A percentile compares a stretch with the other conserved stretches of the same genome.
Evolutionary conservation across 37 sponge, comb jelly and placozoan species (phyloP).

Genomic region (Oscarella lobularis): DNA sequence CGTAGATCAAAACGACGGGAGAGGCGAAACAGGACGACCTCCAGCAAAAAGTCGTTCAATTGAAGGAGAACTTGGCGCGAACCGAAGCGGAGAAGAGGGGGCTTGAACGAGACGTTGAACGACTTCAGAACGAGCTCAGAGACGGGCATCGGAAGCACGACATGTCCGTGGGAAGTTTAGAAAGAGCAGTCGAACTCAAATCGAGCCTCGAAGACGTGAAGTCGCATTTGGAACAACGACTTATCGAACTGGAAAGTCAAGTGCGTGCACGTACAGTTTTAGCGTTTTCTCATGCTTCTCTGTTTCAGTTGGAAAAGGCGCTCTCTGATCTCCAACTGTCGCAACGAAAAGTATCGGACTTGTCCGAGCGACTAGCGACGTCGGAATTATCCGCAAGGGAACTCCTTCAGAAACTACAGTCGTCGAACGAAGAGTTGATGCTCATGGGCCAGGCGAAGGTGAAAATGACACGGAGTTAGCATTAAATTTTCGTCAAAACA

Average conservation of each 20-base stretch:
- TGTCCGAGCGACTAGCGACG: background rate
- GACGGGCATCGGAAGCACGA: background rate
- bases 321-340: background rate
- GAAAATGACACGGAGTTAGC: no score
- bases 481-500: no score
- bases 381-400: background rate
- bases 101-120: background rate
- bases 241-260: background rate
- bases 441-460: background rate
- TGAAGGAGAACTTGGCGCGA: background rate
- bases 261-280: background rate
- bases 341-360: background rate
- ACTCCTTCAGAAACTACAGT: background rate
- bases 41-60: background rate
- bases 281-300: background rate
- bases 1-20: background rate
- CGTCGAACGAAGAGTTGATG: background rate
- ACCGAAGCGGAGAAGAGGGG: background rate
- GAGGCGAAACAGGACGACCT: background rate
- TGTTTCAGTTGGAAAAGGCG: background rate
- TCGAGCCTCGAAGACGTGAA: background rate
- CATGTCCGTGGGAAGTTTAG: background rate
- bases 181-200: background rate
- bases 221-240: background rate
- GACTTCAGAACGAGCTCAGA: background rate